These are phyloP conservation scores for Lysiphlebus fabarum DNA, from an alignment of 1,140 invertebrate genomes.

Conservation along the genomic window DNA sequence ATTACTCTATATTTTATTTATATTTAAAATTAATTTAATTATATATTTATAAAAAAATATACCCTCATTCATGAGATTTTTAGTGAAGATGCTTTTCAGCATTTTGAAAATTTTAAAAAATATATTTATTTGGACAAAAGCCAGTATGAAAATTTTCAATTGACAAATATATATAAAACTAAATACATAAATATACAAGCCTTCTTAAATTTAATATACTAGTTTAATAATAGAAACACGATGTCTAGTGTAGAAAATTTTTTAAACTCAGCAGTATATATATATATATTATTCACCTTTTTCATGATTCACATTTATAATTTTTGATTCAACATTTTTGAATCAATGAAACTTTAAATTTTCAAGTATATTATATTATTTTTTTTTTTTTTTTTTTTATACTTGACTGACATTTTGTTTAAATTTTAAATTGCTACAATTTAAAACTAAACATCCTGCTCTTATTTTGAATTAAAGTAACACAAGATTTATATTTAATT, in stretches of 20 bases:
- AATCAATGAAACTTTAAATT: slow-evolving; percentile 15
- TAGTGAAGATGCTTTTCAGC: not conserved
- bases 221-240: no score
- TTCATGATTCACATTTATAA: slow-evolving; percentile 10
- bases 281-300: not conserved
- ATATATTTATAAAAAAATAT: not conserved
- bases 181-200: no score
- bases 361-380: no score
- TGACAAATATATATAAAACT: no score
- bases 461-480: not conserved
- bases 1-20: no score
- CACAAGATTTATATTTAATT: not conserved
- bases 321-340: slow-evolving; percentile 12
- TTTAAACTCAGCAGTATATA: not conserved
- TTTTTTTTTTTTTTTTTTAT: no score
- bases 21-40: no score
- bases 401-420: no score
- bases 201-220: no score
- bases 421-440: no score
- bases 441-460: slow-evolving; percentile 4
- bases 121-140: slow-evolving; percentile 7
- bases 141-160: slow-evolving; percentile 11
- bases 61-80: slow-evolving; percentile 7
- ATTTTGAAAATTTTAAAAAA: not conserved
- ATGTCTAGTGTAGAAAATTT: no score